Base-by-base conservation (phyloP, 2,113 vertebrate genomes). In the Mus musculus region DNA sequence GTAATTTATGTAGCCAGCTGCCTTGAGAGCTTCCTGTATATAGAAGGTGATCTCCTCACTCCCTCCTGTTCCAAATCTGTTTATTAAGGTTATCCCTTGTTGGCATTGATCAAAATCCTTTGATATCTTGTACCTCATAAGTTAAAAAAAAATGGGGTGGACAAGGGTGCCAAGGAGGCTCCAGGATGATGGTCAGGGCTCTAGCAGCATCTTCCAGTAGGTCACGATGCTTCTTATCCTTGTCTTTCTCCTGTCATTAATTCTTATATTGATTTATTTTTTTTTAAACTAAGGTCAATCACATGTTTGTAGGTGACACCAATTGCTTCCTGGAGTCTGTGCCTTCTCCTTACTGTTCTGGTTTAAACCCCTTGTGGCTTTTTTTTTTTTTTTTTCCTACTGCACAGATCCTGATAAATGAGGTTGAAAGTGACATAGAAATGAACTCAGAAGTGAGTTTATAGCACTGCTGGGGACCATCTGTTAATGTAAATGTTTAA, bases 401-500 rank as follows among this genome's bases (percentile, higher is more conserved):
- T 98, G 94, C 97, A 96, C 0, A 2, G 36, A 89, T 28, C 56
- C 77, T 98, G 98, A 98, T 95, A 95, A 98, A 98, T 98, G 96
- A 69, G 94, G 52, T 94, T 96, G 96, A 95, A 96, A 98, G 95
- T 96, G 97, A 98, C 94, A 97, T 95, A 95, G 97, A 98, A 98
- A 98, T 98, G 96, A 98, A 98, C 98, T 98, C 88, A 88, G 96
- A 97, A 98, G 96, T 7, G 67, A 97, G 97, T 98, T 99, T 98
- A 98, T 99, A 96, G 98, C 97, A 97, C 98, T 98, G 95, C 5
- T 0, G 98, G 98, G 98, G 96, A 98, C 98, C 98, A 98, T 99
- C 98, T 98, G 98, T 99, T 99, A 98, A 98, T 98, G 98, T 98
- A 99, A 98, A 98, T 98, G 98, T 98, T 98, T 98, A 98, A 99